Percentiles rank a stretch among this genome's conserved stretches.
These are phyloP conservation scores for Paramormyrops hopkinsi DNA, from an alignment of 2,797 vertebrate genomes.

Conservation along the genomic window DNA sequence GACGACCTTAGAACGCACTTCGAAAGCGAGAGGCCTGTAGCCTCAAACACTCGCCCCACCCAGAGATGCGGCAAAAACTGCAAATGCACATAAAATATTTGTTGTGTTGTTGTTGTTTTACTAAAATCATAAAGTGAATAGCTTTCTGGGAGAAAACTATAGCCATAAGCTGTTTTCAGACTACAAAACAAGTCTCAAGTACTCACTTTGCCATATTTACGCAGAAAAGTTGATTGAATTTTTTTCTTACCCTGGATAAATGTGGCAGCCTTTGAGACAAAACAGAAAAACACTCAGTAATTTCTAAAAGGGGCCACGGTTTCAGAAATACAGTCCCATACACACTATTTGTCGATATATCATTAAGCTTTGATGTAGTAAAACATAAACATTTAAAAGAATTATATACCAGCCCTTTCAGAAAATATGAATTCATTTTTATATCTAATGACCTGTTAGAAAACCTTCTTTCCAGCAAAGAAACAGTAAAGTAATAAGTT, in stretches of 20 bases:
- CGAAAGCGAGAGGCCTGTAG: background rate
- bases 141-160: conserved; percentile 40
- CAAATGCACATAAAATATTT: conserved; percentile 55
- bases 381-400: background rate
- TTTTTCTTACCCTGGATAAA: conserved; percentile 54
- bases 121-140: conserved; percentile 36
- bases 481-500: background rate
- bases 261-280: conserved; percentile 49
- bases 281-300: conserved; percentile 42
- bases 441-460: background rate
- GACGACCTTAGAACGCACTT: background rate
- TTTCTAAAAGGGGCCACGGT: background rate
- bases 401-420: background rate
- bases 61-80: conserved; percentile 39
- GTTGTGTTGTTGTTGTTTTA: conserved; percentile 57
- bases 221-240: conserved; percentile 57
- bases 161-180: conserved; percentile 57
- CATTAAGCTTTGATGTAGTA: background rate
- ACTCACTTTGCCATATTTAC: conserved; percentile 55
- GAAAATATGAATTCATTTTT: background rate
- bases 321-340: background rate
- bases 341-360: background rate
- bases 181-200: conserved; percentile 44
- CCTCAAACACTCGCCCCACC: background rate
- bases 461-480: background rate